Conservation (phyloP, 1,140 invertebrate species). For the Ceratoteleas bidentatus region DNA sequence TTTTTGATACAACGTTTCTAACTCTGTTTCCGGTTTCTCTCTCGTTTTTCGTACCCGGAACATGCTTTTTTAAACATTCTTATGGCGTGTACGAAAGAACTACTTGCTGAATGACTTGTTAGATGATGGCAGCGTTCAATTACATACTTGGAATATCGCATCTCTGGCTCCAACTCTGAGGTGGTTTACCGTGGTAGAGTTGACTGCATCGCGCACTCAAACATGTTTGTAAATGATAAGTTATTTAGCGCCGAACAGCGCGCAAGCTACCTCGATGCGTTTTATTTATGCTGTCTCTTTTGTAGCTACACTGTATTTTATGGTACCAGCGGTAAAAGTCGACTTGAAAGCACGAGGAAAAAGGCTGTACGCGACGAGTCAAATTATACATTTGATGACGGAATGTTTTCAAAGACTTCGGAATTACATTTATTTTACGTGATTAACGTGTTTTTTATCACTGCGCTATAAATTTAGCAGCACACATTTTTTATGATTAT, state of each 20-base stretch:
- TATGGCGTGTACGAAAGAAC: conserved; percentile 16
- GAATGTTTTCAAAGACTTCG: conserved; percentile 55
- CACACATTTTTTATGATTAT: conserved; percentile 33
- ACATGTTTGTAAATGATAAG: conserved; percentile 53
- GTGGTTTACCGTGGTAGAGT: conserved; percentile 33
- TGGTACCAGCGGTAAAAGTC: conserved; percentile 40
- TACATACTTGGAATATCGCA: conserved; percentile 45
- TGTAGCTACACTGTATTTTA: conserved; percentile 50
- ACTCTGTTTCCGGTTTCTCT: no score
- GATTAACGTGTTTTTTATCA: conserved; percentile 42
- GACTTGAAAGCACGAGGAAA: conserved; percentile 44
- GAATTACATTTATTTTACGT: conserved; percentile 50
- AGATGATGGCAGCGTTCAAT: conserved; percentile 53
- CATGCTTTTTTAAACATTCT: conserved; percentile 5
- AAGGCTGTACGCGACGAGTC: conserved; percentile 43
- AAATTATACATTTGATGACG: conserved; percentile 62
- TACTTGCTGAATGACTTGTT: conserved; percentile 34
- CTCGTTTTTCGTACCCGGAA: no score
- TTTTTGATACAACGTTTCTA: no score
- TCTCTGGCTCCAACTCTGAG: conserved; percentile 23
- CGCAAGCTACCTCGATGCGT: conserved; percentile 40
- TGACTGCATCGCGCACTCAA: conserved; percentile 34
- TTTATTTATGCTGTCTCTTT: conserved; percentile 58
- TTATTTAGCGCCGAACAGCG: conserved; percentile 51
- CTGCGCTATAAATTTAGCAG: conserved; percentile 23